Base-by-base conservation (phyloP, 2,797 vertebrate genomes). In the Chloroceryle inda region DNA sequence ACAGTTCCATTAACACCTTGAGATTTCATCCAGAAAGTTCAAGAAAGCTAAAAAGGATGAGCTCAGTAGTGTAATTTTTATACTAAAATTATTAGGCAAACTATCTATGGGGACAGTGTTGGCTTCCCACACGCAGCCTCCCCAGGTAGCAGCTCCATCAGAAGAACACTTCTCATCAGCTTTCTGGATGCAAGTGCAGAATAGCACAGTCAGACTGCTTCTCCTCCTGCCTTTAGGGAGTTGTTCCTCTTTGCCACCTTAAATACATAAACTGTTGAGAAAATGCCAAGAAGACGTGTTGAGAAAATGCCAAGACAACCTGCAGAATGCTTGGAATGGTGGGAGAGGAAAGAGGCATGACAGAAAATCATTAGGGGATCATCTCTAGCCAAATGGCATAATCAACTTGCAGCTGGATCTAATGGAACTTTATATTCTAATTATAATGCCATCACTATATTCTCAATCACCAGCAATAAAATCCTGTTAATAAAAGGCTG, bases 91-190 rank as follows among this genome's bases (percentile, higher is more conserved):
- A 63, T 56, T 67, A 81, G 21, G 24, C 53, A 67, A 72, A 22
- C 13, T 73, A 56, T 1, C 0, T 7, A 27, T 5, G 35, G 13
- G n/a, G 31, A 72, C 19, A 67, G 13, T 2, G 2, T 45, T 45
- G 50, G 20, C 21, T 52, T 24, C 35, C 5, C 11, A 50, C 13
- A 38, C 5, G 10, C 56, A 62, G 7, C 23, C n/a, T 31, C 15
- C 31, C 19, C 27, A 63, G 44, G 7, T 29, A 53, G 10, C 24
- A 64, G 33, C 14, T 40, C 33, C 27, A 22, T 33, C 27, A 55
- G 53, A 66, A 42, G n/a, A 45, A 29, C 19, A 16, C 45, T 47
- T 27, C 22, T 40, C 38, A 47, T 12, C 14, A 55, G 23, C n/a
- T 61, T 53, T 42, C 53, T 47, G 62, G 12, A 8, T 24, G 22